Percentiles rank a stretch among this genome's conserved stretches.
Conservation (phyloP, 2,888 invertebrate species). For the Rapana venosa region DNA sequence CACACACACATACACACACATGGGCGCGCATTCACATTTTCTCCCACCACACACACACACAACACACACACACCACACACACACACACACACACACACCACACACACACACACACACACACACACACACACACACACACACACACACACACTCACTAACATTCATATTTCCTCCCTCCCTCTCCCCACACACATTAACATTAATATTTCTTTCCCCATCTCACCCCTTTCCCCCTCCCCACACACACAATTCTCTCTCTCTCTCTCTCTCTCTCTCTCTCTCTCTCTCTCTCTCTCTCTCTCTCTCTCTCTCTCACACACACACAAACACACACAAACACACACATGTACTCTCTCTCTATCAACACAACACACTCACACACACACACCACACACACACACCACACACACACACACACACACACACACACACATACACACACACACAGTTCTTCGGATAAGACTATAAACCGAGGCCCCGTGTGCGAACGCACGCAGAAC, state of each 20-base stretch:
- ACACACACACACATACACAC: not conserved
- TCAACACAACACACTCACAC: too few species aligned
- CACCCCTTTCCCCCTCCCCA: too few species aligned
- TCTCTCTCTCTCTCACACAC: too few species aligned
- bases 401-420: not conserved
- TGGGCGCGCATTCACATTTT: not conserved
- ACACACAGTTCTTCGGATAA: too few species aligned
- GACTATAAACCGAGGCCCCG: too few species aligned
- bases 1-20: not conserved
- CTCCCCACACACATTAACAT: too few species aligned
- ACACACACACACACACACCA: not conserved
- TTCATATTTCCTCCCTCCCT: too few species aligned
- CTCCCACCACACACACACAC: not conserved
- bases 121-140: not conserved
- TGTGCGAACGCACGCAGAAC: too few species aligned
- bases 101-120: constrained; percentile 16
- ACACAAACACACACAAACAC: not conserved
- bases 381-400: not conserved
- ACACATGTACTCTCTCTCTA: not conserved
- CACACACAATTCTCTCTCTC: too few species aligned
- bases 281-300: too few species aligned
- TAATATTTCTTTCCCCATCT: too few species aligned
- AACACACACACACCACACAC: not conserved
- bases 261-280: too few species aligned
- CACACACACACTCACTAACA: not conserved